Evolutionary conservation across 2,113 vertebrate species (phyloP).

Genomic region (Callochromis pleurospilus): DNA sequence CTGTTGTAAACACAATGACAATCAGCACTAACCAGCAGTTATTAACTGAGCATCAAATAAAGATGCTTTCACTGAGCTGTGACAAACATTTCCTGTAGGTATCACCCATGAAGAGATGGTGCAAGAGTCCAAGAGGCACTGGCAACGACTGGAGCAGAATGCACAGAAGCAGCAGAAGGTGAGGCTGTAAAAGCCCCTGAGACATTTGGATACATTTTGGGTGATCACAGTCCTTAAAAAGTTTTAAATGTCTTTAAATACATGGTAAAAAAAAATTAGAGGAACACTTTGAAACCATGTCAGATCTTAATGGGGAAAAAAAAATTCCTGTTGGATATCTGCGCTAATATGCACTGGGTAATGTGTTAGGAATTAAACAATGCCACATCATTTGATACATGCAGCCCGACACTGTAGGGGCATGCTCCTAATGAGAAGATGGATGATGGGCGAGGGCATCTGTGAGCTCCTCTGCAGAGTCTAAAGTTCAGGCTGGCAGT

Average conservation of each 20-base stretch:
- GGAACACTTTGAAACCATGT: not conserved
- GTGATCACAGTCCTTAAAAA: not conserved
- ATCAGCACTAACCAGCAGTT: not conserved
- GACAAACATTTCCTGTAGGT: constrained; percentile 59
- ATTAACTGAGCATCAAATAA: not conserved
- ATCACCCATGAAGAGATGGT: constrained; percentile 97
- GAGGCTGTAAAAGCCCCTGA: not conserved
- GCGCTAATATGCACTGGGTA: not conserved
- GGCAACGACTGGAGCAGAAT: constrained; percentile 90
- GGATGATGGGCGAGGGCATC: accelerated
- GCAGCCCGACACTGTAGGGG: not conserved
- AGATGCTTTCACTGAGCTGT: not conserved
- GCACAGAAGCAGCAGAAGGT: constrained; percentile 75
- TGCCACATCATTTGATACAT: not conserved
- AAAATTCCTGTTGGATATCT: not conserved
- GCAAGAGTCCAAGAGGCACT: constrained; percentile 93
- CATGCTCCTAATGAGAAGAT: not conserved
- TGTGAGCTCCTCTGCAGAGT: not conserved
- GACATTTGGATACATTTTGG: not conserved
- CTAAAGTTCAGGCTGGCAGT: not conserved
- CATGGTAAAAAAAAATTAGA: not conserved
- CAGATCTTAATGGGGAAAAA: accelerated
- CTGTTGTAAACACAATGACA: not conserved
- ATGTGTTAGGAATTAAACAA: not conserved
- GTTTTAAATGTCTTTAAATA: not conserved